Conservation (phyloP, 2,113 vertebrate species). For the Protobothrops flavoviridis region DNA sequence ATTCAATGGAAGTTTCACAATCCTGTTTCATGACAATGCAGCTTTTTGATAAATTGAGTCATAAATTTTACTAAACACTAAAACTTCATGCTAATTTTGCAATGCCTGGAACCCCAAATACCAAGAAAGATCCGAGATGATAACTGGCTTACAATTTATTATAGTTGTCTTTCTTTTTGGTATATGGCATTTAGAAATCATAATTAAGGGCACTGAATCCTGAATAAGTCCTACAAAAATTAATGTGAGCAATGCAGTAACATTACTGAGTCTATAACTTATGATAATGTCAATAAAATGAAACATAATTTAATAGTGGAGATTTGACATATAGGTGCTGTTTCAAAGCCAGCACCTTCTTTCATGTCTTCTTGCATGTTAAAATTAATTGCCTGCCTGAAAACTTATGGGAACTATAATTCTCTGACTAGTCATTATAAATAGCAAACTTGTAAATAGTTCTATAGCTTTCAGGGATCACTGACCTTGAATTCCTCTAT, state of each 20-base stretch:
- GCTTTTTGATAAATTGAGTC: conserved; percentile 44
- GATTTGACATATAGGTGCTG: conserved; percentile 2
- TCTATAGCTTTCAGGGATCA: conserved; percentile 59
- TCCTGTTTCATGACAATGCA: conserved; percentile 23
- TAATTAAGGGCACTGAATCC: conserved; percentile 19
- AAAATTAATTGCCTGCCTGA: conserved; percentile 57
- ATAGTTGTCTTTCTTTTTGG: conserved; percentile 31
- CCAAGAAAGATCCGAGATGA: neutral
- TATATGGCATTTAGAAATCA: neutral
- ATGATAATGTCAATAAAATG: conserved; percentile 28
- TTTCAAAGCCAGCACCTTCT: conserved; percentile 33
- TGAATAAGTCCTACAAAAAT: neutral
- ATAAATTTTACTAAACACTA: conserved; percentile 50
- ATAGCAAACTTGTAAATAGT: conserved; percentile 68
- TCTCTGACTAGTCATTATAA: conserved; percentile 67
- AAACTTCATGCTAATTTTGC: conserved; percentile 47
- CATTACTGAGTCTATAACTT: conserved; percentile 30
- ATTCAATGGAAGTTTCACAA: conserved; percentile 23
- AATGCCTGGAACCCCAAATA: conserved; percentile 2
- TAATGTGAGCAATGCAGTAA: neutral
- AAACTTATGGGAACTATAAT: conserved; percentile 58
- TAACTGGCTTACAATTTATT: neutral
- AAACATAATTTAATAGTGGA: conserved; percentile 38
- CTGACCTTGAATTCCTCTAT: conserved; percentile 65
- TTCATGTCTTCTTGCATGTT: conserved; percentile 29